These are phyloP conservation scores for Microcebus jonahi DNA, from an alignment of 2,113 vertebrate species.

Conservation along the genomic window DNA sequence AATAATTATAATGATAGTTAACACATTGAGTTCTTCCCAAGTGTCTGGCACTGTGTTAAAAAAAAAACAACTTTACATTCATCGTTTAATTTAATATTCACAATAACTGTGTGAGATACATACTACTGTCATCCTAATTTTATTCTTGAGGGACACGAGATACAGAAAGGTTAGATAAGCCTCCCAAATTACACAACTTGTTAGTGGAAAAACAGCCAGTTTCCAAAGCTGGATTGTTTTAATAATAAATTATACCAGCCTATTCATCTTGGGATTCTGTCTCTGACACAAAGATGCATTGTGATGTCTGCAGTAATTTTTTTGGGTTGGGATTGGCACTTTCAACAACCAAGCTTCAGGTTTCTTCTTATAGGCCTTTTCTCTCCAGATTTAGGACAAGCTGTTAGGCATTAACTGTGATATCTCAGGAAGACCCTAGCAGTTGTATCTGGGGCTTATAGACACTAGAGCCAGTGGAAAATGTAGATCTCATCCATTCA, in stretches of 20 bases:
- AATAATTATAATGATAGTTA: background rate
- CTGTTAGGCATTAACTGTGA: background rate
- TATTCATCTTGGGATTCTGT: conserved; percentile 16
- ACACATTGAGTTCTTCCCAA: background rate
- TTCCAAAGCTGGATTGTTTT: background rate
- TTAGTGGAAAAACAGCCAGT: background rate
- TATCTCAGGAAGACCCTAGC: background rate
- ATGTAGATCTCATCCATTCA: background rate
- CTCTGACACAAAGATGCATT: background rate
- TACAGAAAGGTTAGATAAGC: background rate
- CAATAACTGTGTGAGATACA: background rate
- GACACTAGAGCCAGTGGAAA: background rate
- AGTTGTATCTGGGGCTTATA: background rate
- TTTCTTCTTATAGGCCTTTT: conserved; percentile 16
- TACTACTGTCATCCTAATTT: conserved; percentile 6
- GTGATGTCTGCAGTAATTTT: background rate
- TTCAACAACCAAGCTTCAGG: background rate
- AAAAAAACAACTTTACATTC: background rate
- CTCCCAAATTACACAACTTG: background rate
- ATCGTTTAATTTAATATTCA: conserved; percentile 54
- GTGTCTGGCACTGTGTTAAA: conserved; percentile 18
- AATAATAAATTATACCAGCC: background rate
- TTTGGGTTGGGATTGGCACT: background rate
- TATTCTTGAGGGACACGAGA: conserved; percentile 36
- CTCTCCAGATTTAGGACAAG: background rate